Evolutionary conservation across 2,113 vertebrate genomes (phyloP).

Genomic region (Myrmecobius fasciatus): DNA sequence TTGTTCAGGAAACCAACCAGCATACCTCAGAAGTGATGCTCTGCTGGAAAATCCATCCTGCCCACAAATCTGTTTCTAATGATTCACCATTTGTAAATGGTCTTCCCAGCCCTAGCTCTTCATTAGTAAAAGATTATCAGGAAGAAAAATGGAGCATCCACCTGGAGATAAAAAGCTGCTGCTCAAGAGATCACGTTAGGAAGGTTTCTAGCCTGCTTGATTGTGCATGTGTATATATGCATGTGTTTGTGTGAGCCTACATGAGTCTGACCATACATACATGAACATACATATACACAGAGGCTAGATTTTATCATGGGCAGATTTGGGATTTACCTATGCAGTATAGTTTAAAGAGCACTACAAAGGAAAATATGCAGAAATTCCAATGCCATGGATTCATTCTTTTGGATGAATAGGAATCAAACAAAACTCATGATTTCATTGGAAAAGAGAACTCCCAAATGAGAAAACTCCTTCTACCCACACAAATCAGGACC

Average conservation of each 20-base stretch:
- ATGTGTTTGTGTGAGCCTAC: neutral
- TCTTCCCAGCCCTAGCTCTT: conserved; percentile 70
- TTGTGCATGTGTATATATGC: neutral
- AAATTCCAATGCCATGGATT: neutral
- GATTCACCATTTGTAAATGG: conserved; percentile 76
- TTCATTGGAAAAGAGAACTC: neutral
- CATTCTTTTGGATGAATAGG: neutral
- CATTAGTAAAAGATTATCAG: conserved; percentile 72
- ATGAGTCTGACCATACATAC: neutral
- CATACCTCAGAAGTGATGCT: conserved; percentile 59
- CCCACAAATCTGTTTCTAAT: conserved; percentile 76
- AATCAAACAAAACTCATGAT: neutral
- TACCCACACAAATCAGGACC: neutral
- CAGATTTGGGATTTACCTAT: neutral
- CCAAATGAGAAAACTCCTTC: neutral
- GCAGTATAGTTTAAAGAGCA: neutral
- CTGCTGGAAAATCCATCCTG: conserved; percentile 49
- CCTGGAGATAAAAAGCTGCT: conserved; percentile 74
- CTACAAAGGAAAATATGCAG: neutral
- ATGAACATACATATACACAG: neutral
- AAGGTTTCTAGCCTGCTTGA: conserved; percentile 57
- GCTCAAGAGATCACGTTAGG: conserved; percentile 65
- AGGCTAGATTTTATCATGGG: conserved; percentile 10
- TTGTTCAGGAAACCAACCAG: conserved; percentile 16
- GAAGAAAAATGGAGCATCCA: conserved; percentile 77